Evolutionary conservation across 2,888 invertebrate genomes (phyloP), one percentile per base, ranked within the genome.

Genomic region (Pantelozetes paolii): DNA sequence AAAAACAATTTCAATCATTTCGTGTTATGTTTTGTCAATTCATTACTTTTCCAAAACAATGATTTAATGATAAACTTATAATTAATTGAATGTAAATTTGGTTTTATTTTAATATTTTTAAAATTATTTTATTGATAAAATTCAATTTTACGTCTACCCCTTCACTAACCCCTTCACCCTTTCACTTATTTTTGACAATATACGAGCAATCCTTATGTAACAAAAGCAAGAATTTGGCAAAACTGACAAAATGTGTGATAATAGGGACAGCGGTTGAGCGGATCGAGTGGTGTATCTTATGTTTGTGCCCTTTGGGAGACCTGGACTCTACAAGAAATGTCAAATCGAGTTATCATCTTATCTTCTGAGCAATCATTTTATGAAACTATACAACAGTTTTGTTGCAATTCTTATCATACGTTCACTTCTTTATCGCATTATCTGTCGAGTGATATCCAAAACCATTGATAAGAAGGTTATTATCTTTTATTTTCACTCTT

Each of bases 321-420:
- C 11, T 57, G 26, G 26, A 57, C 57, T 57, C 57, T 57, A 18
- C 23, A 57, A 57, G 57, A 23, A n/a, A 57, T 13, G 57, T 57
- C 57, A 57, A 57, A 57, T 57, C 57, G 23, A 23, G 26, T 57
- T 57, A 57, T 57, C 20, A 3, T 57, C 26, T 57, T 57, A 23
- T 57, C 57, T 23, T 50, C 9, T 8, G 50, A 50, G n/a, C 50
- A 50, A 57, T 57, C 57, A 23, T 57, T 57, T n/a, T n/a, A 3
- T 28, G 6, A 57, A 57, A 57, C 57, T 23, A 57, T 57, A 57
- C 57, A 23, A 50, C 50, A n/a, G 50, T 50, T 50, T 50, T 50
- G 50, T 50, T 50, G 15, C 20, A n/a, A 50, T 50, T 50, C 50
- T 50, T 50, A 50, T 50, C 50, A 15, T 18, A 8, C 15, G 20